Base-by-base conservation (phyloP, 1,140 invertebrate species). In the Ostrea denselamellosa region DNA sequence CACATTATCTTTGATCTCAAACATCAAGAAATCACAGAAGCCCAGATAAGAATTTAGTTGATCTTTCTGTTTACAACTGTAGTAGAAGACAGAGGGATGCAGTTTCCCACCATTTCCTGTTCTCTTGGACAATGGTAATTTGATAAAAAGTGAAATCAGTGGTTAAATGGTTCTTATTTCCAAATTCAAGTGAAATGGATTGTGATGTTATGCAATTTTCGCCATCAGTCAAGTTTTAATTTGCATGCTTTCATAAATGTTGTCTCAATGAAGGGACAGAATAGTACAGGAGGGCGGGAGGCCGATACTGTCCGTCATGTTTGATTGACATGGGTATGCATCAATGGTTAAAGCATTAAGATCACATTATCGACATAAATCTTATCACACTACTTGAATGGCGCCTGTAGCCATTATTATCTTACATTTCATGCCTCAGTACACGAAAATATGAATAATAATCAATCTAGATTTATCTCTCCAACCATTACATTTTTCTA, bases 331-430 rank as follows among this genome's bases (percentile, higher is more conserved):
- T n/a, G 17, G 17, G 2, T 53, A 52, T 54, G 82, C 19, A 8
- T 83, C 44, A 17, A n/a, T 53, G 82, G 52, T 83, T 83, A 83
- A 52, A 83, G 52, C 82, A 83, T 83, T 53, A 83, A 83, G 56
- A 85, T 85, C 83, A 85, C 53, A 85, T 62, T 85, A 85, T 85
- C 53, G 83, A 54, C 83, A 85, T 85, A 85, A 85, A 85, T 85
- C 83, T 85, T 62, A 85, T 85, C 83, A 34, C 17, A 62, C 82
- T 62, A 85, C 83, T 85, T 85, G 51, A 62, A 85, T 85, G 83
- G 83, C 83, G 83, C 56, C 83, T 56, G 53, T 17, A 62, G 83
- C 54, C 54, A 54, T 85, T 85, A 85, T 85, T 85, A 85, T 85
- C 83, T 85, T 85, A 51, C 56, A 85, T 85, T 85, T 85, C 56